Conservation (phyloP, 2,113 vertebrate species). For the Tachysurus fulvidraco region DNA sequence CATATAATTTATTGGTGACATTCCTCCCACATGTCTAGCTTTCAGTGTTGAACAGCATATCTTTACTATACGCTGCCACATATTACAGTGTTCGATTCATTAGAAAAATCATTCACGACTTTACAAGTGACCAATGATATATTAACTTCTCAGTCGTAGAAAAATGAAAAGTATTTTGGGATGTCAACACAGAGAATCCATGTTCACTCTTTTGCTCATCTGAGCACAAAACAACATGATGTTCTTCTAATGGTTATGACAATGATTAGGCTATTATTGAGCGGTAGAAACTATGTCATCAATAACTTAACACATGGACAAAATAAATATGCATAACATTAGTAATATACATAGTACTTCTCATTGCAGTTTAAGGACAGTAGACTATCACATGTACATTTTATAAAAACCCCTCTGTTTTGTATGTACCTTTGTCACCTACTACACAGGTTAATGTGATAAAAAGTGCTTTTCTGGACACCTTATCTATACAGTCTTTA, state of each 20-base stretch:
- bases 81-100: conserved; percentile 54
- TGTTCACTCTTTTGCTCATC: not conserved
- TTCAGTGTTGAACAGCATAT: conserved; percentile 50
- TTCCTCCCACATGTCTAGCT: conserved; percentile 50
- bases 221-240: not conserved
- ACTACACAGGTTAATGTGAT: conserved; percentile 57
- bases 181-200: conserved; percentile 49
- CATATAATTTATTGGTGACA: conserved; percentile 60
- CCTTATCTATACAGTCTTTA: conserved; percentile 34
- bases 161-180: conserved; percentile 56
- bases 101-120: conserved; percentile 39
- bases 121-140: conserved; percentile 32
- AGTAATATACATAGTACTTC: conserved; percentile 72
- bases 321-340: conserved; percentile 79
- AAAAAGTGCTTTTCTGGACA: conserved; percentile 69
- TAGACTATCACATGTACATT: conserved; percentile 69
- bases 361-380: conserved; percentile 65
- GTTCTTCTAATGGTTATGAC: conserved; percentile 8
- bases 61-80: conserved; percentile 39
- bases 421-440: conserved; percentile 42
- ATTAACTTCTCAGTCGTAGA: conserved; percentile 33
- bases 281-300: conserved; percentile 62
- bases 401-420: conserved; percentile 45
- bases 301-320: conserved; percentile 75
- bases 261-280: conserved; percentile 30